phyloP scores from a whole-genome alignment of 1,140 invertebrate genomes.

The Gryon sp. region DNA sequence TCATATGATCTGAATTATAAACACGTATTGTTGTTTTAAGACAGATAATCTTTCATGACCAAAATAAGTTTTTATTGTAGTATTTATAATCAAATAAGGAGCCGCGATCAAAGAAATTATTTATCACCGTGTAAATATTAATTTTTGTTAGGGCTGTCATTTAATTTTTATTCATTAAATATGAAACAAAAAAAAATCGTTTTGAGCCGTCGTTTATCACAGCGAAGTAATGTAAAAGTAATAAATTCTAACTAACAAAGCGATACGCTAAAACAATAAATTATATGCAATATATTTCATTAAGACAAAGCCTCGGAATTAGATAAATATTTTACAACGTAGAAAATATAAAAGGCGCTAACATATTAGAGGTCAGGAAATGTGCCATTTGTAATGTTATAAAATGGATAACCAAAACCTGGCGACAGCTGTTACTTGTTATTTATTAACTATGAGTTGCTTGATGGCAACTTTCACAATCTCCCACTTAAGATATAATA shows the following conservation, averaged over 20 bases:
- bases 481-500: neutral
- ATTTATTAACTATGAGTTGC: constrained; percentile 12
- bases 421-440: constrained; percentile 16
- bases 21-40: neutral
- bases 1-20: neutral
- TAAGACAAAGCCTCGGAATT: constrained; percentile 18
- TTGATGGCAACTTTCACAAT: neutral
- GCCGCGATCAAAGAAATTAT: constrained; percentile 46
- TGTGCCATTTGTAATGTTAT: constrained; percentile 42
- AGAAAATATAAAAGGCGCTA: constrained; percentile 26
- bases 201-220: constrained; percentile 9
- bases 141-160: constrained; percentile 16
- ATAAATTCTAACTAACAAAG: constrained; percentile 37
- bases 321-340: constrained; percentile 43
- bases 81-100: constrained; percentile 39
- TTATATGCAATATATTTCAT: constrained; percentile 36
- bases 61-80: constrained; percentile 5
- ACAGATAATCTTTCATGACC: neutral
- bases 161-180: constrained; percentile 25
- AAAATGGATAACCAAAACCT: constrained; percentile 11
- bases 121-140: constrained; percentile 32
- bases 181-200: too few species aligned
- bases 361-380: constrained; percentile 26
- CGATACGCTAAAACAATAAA: constrained; percentile 7
- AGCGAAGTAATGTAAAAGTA: constrained; percentile 16